Conservation (phyloP, 2,113 vertebrate species). For the Gobiocypris rarus region DNA sequence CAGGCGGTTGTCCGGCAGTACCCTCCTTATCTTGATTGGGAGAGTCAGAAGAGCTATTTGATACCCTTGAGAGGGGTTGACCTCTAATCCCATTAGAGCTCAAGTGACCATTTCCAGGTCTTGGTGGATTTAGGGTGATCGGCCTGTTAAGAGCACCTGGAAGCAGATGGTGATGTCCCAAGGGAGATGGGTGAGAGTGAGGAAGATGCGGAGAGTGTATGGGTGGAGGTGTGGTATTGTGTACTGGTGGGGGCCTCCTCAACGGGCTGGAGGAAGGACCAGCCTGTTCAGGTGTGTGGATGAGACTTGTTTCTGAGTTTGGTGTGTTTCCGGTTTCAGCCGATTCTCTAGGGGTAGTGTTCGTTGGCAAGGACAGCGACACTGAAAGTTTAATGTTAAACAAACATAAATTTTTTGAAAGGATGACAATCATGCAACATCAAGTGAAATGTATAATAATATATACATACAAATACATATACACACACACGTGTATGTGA, state of each 20-base stretch:
- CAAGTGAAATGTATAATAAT: neutral
- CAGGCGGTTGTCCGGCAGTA: slow-evolving; percentile 42
- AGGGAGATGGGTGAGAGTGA: slow-evolving; percentile 55
- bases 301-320: slow-evolving; percentile 61
- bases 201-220: slow-evolving; percentile 6
- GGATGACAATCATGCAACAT: neutral
- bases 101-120: slow-evolving; percentile 46
- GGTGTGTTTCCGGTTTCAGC: slow-evolving; percentile 58
- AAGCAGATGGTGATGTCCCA: slow-evolving; percentile 54
- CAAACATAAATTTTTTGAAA: neutral
- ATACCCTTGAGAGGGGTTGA: slow-evolving; percentile 11
- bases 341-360: slow-evolving; percentile 52
- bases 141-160: slow-evolving; percentile 64
- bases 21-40: slow-evolving; percentile 59
- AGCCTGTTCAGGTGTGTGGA: slow-evolving; percentile 47
- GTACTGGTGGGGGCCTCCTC: slow-evolving; percentile 40
- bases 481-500: too few relatives aligned
- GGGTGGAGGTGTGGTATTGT: slow-evolving; percentile 43
- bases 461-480: too few relatives aligned
- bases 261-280: slow-evolving; percentile 49
- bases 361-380: slow-evolving; percentile 65
- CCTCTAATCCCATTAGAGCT: slow-evolving; percentile 61
- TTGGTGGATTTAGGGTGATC: slow-evolving; percentile 53
- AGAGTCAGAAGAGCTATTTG: slow-evolving; percentile 44
- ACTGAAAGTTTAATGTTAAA: slow-evolving; percentile 71